Evolutionary conservation across 2,797 vertebrate species (phyloP), one percentile per base, ranked within the genome.

Genomic region (Alcedo atthis): DNA sequence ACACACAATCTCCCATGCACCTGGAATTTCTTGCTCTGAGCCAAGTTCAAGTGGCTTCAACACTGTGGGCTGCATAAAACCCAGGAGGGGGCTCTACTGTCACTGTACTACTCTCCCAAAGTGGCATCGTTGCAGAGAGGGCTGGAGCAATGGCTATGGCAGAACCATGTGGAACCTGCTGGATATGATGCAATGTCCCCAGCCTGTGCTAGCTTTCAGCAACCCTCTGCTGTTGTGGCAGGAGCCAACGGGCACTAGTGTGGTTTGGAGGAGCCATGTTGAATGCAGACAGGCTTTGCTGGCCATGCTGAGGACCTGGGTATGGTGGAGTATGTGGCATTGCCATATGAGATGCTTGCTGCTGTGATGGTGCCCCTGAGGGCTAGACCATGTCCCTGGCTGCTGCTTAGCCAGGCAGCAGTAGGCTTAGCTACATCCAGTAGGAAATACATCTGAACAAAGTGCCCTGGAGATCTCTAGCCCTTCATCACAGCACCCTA

Each of bases 261-360:
- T 0, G 0, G 12, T 73, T 53, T 40, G 26, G 28, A 61, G 43
- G 46, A 76, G 71, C 55, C 0, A 2, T 54, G 78, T 46, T 0
- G 0, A 45, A 42, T 3, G 5, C 22, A 37, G 58, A n/a, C 15
- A 2, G 8, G 28, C 17, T 73, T 69, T 12, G 17, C 40, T 30
- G 57, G 15, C 21, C 1, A 3, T 46, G 13, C 33, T 33, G 82
- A 37, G 15, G 28, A 30, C 51, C 2, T 1, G 19, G 12, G 4
- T 30, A 2, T 3, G 37, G 48, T 12, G 13, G 13, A 66, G 10
- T n/a, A 14, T 0, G 0, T 6, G 69, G 55, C 9, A 6, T 20
- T 0, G 3, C 17, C 0, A 1, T 15, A 51, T 0, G 3, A 17
- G 49, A 24, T 0, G 0, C 0, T 1, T 16, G 49, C 28, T 0